phyloP scores from a whole-genome alignment of 2,797 vertebrate genomes.

The Sus cebifrons region DNA sequence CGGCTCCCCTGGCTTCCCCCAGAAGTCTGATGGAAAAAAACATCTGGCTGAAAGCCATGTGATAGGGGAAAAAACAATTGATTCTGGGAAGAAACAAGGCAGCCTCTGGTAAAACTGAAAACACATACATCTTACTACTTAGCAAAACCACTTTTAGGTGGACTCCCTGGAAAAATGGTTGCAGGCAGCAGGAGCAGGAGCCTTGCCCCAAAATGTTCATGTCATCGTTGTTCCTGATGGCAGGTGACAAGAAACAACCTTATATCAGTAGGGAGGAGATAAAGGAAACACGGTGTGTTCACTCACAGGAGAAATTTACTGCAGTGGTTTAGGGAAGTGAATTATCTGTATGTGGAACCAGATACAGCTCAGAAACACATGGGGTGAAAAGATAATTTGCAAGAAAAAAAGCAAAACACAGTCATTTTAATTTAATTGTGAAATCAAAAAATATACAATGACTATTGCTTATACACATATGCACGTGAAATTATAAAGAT shows the following conservation, averaged over 20 bases:
- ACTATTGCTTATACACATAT: background rate
- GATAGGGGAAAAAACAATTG: background rate
- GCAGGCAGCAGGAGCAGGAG: background rate
- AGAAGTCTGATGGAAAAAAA: background rate
- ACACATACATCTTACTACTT: background rate
- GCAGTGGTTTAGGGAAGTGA: background rate
- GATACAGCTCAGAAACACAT: background rate
- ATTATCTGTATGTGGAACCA: background rate
- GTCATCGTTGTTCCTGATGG: background rate
- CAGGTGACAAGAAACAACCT: background rate
- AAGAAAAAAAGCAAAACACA: background rate
- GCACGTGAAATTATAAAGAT: background rate
- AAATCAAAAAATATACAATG: background rate
- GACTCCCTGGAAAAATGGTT: background rate
- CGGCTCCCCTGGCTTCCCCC: background rate
- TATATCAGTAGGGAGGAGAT: background rate
- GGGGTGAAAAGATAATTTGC: background rate
- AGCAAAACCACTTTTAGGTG: background rate
- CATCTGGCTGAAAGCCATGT: background rate
- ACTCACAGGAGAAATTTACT: background rate
- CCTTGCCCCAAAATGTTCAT: background rate
- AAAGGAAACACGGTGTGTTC: background rate
- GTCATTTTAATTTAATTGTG: background rate
- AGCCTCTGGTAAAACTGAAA: background rate
- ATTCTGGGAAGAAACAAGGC: slow-evolving; percentile 19